Percentiles rank a stretch among this genome's conserved stretches.
Evolutionary conservation across 2,113 vertebrate species (phyloP).

Genomic region (Pseudorectes ferrugineus): DNA sequence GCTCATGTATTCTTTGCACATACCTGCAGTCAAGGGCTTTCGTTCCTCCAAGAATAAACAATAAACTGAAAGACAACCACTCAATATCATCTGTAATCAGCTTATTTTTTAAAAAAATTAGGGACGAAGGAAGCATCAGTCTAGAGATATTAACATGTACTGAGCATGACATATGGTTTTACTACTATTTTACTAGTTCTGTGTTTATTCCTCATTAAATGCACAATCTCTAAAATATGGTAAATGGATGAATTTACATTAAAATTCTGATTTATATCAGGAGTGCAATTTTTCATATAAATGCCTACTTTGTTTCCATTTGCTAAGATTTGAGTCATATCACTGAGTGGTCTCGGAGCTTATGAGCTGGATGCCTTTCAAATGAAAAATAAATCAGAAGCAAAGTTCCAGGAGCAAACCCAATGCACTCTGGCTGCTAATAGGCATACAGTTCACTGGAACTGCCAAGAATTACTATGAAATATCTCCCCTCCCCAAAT

Average conservation of each 20-base stretch:
- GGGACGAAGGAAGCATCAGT: neutral
- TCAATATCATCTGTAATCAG: neutral
- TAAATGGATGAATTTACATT: neutral
- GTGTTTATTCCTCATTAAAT: neutral
- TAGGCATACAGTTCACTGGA: neutral
- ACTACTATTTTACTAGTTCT: neutral
- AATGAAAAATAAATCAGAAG: conserved; percentile 45
- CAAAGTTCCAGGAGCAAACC: conserved; percentile 28
- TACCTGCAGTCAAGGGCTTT: neutral
- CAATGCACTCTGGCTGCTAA: conserved; percentile 7
- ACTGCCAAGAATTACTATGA: conserved; percentile 12
- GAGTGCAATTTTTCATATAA: neutral
- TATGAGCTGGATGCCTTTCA: conserved; percentile 21
- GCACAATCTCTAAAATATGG: neutral
- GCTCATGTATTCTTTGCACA: neutral
- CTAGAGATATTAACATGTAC: neutral
- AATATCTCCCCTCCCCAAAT: neutral
- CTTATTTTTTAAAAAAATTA: neutral
- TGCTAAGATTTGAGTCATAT: neutral
- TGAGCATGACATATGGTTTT: neutral
- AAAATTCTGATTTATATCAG: neutral
- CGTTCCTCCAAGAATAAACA: neutral
- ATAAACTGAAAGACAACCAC: neutral
- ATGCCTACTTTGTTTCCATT: neutral
- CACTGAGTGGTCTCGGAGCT: neutral